Conservation (phyloP, 2,113 vertebrate genomes). For the Artemisiospiza belli region DNA sequence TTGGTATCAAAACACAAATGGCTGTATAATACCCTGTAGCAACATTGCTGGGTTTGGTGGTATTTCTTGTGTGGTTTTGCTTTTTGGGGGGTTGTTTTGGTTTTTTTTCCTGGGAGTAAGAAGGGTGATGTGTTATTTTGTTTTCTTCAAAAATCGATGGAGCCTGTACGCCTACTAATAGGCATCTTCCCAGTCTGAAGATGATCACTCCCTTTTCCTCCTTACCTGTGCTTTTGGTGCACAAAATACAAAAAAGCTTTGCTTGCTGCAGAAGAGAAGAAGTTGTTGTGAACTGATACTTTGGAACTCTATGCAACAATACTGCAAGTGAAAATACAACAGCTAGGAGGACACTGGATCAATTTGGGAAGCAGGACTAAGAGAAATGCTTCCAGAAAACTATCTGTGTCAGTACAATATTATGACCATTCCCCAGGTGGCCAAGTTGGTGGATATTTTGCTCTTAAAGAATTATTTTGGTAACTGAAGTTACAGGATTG, state of each 20-base stretch:
- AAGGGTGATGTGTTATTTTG: not conserved
- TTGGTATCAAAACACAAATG: not conserved
- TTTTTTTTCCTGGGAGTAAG: rapidly evolving
- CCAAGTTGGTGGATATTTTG: not conserved
- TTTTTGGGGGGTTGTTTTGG: no score
- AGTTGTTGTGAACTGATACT: not conserved
- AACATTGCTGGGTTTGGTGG: not conserved
- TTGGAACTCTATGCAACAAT: not conserved
- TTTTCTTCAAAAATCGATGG: not conserved
- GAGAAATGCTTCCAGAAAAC: not conserved
- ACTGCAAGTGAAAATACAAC: not conserved
- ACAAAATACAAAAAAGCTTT: not conserved
- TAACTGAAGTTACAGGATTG: not conserved
- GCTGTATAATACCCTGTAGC: not conserved
- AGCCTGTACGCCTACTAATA: not conserved
- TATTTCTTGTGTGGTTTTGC: not conserved
- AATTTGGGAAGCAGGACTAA: not conserved
- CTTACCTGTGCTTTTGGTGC: not conserved
- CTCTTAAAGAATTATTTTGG: not conserved
- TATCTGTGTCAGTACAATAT: not conserved
- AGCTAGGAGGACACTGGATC: not conserved
- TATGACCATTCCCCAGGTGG: rapidly evolving
- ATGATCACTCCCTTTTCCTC: not conserved
- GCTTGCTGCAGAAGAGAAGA: not conserved
- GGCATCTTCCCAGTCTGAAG: not conserved